Base-by-base conservation (phyloP, 2,113 vertebrate genomes). In the Albula goreensis region DNA sequence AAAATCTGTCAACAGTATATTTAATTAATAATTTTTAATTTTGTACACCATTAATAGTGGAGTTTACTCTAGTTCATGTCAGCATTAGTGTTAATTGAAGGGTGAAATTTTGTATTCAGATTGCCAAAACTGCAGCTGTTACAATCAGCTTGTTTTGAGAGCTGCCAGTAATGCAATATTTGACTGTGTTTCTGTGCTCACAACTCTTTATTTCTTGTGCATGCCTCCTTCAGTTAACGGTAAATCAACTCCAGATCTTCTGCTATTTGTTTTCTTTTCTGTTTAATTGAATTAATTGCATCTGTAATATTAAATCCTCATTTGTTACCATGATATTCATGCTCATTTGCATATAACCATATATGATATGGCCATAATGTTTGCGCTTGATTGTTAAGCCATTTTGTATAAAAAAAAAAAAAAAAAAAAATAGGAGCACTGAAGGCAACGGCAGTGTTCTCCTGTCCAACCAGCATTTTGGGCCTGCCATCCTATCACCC, bases 141-240 rank as follows among this genome's bases (percentile, higher is more conserved):
- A 31, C 15, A 13, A 79, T 48, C 13, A 52, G 50, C 50, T 10
- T 85, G 78, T n/a, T 85, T 41, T 85, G 41, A 15, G n/a, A 78
- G 50, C 3, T 52, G 25, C 66, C 3, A 81, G 81, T 77, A 9
- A 78, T 83, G 83, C 85, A 25, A 85, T 88, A 83, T 89, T 89
- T 92, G 91, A 92, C 89, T 90, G 86, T 92, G 80, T 93, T 88
- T 83, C 84, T 88, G 85, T 85, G 81, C 88, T 86, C 88, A 89
- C 91, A 89, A 89, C 88, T 90, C 87, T 92, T 92, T 93, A 86
- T 92, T 90, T 92, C 85, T 91, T 92, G 86, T 91, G 94, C 93
- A 93, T 93, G 94, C 91, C 93, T 89, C 91, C 95, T 93, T 89
- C 95, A 95, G 95, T 95, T 92, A 95, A 96, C 95, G 95, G 95